Percentiles rank a stretch among this genome's conserved stretches.
Conservation (phyloP, 2,888 invertebrate species). For the Eupithecia exiguata region DNA sequence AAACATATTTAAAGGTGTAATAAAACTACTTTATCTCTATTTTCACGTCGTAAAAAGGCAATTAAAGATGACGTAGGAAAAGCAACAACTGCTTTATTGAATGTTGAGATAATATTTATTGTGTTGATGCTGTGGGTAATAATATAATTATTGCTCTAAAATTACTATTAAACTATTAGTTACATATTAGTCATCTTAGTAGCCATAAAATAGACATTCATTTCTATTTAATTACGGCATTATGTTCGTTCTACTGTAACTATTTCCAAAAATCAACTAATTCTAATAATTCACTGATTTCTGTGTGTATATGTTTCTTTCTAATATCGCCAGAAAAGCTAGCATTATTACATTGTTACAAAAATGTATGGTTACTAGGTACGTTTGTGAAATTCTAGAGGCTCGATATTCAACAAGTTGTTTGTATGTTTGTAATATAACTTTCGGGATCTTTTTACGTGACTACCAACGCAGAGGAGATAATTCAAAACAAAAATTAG, state of each 20-base stretch:
- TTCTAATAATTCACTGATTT: not conserved
- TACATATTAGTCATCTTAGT: not conserved
- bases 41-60: not conserved
- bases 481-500: constrained; percentile 6
- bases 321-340: not conserved
- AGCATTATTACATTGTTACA: not conserved
- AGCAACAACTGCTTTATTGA: constrained; percentile 9
- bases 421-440: constrained; percentile 37
- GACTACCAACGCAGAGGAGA: too few relatives aligned
- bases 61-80: constrained; percentile 1
- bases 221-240: not conserved
- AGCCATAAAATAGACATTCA: not conserved
- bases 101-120: constrained; percentile 37
- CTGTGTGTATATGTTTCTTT: not conserved
- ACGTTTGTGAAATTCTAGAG: not conserved
- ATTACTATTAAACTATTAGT: not conserved
- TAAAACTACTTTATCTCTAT: not conserved
- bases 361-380: not conserved
- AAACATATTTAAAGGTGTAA: not conserved
- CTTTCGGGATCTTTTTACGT: not conserved
- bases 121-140: not conserved
- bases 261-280: not conserved
- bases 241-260: not conserved
- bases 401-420: constrained; percentile 73
- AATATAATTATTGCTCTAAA: not conserved